Percentiles rank a stretch among this genome's conserved stretches.
These are phyloP conservation scores for Girardinus metallicus DNA, from an alignment of 2,797 vertebrate species.

Conservation along the genomic window DNA sequence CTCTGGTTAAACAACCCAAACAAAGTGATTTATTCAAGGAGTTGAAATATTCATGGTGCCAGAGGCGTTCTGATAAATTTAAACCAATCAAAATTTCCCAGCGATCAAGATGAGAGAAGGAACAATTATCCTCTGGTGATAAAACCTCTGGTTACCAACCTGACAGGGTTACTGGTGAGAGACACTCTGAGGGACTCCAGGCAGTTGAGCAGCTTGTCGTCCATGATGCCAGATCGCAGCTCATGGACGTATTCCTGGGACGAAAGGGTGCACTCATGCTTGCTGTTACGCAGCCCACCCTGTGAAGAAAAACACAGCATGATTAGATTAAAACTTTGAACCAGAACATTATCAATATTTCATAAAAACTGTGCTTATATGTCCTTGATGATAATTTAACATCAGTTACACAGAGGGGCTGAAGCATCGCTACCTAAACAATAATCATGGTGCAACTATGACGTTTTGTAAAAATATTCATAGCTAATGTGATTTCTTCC, in stretches of 20 bases:
- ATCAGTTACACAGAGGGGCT: background rate
- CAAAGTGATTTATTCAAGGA: background rate
- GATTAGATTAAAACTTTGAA: constrained; percentile 3
- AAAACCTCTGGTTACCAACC: constrained; percentile 78
- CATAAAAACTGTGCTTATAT: background rate
- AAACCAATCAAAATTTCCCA: background rate
- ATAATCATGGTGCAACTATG: background rate
- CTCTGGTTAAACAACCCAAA: background rate
- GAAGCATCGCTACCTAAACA: background rate
- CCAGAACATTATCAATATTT: background rate
- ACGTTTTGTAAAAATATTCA: background rate
- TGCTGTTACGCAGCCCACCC: constrained; percentile 98
- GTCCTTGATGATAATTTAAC: constrained; percentile 2
- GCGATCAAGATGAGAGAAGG: background rate
- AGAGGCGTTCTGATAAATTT: background rate
- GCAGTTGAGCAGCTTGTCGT: constrained; percentile 96
- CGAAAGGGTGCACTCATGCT: constrained; percentile 94
- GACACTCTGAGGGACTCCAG: constrained; percentile 97
- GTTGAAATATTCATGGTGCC: background rate
- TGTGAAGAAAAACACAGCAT: constrained; percentile 56
- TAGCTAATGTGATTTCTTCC: background rate
- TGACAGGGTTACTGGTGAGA: constrained; percentile 98
- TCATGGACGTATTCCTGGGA: constrained; percentile 99
- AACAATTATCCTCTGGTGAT: background rate
- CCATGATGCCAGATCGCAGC: constrained; percentile 92